phyloP scores from a whole-genome alignment of 2,113 vertebrate genomes.

The Petroica traversi region DNA sequence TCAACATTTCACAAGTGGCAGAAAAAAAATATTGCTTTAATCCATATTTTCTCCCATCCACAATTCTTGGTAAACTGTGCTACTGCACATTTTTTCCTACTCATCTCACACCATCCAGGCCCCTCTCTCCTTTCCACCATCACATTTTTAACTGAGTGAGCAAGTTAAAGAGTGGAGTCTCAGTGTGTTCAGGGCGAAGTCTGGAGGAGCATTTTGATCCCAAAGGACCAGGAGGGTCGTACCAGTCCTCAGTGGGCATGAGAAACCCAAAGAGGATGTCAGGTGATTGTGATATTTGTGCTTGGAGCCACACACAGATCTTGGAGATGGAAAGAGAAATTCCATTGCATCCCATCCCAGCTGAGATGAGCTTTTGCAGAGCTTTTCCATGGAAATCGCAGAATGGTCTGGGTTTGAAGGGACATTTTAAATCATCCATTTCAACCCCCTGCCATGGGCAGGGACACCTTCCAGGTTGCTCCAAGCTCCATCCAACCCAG shows the following conservation, averaged over 20 bases:
- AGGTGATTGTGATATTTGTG: not conserved
- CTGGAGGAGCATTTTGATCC: not conserved
- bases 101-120: not conserved
- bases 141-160: not conserved
- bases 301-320: accelerated
- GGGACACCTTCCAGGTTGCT: not conserved
- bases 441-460: not conserved
- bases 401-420: not conserved
- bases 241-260: not conserved
- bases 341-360: not conserved
- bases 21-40: not conserved
- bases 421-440: not conserved
- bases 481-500: accelerated
- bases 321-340: not conserved
- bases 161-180: not conserved
- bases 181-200: not conserved
- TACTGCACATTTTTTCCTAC: not conserved
- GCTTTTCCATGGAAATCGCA: not conserved
- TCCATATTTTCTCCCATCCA: not conserved
- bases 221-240: not conserved
- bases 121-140: not conserved
- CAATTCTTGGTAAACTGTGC: not conserved
- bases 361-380: not conserved
- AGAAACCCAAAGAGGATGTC: accelerated
- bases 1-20: not conserved